Evolutionary conservation across 2,888 invertebrate genomes (phyloP), one percentile per base, ranked within the genome.

Genomic region (Uropetala carovei): DNA sequence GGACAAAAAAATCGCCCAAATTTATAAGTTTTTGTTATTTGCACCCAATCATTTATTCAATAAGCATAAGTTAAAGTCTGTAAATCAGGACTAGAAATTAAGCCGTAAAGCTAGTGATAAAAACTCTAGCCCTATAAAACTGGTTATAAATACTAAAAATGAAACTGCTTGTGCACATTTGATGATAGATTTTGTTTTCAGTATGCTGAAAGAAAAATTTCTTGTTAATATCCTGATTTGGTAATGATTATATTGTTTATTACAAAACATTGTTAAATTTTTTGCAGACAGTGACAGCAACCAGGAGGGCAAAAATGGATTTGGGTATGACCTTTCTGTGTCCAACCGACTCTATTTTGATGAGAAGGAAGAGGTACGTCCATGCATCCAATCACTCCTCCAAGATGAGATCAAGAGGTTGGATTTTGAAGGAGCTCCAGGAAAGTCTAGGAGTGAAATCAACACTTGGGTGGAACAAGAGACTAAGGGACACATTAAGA

Each of bases 321-420:
- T 68, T 30, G 89, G 96, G 93, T 97, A 98, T 94, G 97, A 97
- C 94, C 97, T 98, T 94, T 96, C 96, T 8, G 97, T 97, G 92
- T 98, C 98, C 56, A 98, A 98, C 95, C 97, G 97, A 93, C 95
- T 98, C 93, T 98, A 97, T 95, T 96, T 98, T 7, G 96, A 97
- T 92, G 94, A 96, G 5, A 92, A 93, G n/a, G 93, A 94, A n/a
- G n/a, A 68, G 11, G 3, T 89, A 13, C 64, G 89, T 0, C 89
- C 89, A 43, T 89, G 89, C n/a, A 30, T 89, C 22, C 43, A 30
- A 30, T 81, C 83, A 18, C 30, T 92, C 14, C 27, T 82, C 60
- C 92, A 93, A 27, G 93, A 94, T n/a, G 95, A 95, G 92, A 93
- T 95, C 58, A 94, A 94, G 58, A 92, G 93, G 56, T 93, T 95